Evolutionary conservation across 2,113 vertebrate species (phyloP).

Genomic region (Poeciliopsis turrubarensis): DNA sequence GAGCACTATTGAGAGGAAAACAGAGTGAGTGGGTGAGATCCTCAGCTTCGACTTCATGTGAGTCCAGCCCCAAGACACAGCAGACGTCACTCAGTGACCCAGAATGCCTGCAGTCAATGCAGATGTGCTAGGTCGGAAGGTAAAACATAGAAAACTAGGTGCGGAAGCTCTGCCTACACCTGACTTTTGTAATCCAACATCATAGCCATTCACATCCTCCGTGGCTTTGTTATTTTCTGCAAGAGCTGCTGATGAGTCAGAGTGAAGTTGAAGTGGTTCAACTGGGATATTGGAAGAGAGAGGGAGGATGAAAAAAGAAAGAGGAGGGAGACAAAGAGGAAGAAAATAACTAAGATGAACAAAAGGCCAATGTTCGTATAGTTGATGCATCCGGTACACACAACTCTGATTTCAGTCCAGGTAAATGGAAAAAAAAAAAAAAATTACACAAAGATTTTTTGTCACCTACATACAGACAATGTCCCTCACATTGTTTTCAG

Average conservation of each 20-base stretch:
- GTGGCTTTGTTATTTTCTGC: slow-evolving; percentile 40
- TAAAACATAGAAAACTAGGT: slow-evolving; percentile 26
- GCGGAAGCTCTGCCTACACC: slow-evolving; percentile 45
- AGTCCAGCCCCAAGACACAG: slow-evolving; percentile 29
- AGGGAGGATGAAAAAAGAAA: slow-evolving; percentile 28
- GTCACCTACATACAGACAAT: slow-evolving; percentile 25
- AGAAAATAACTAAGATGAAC: slow-evolving; percentile 27
- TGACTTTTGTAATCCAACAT: slow-evolving; percentile 42
- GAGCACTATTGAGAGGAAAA: slow-evolving; percentile 60
- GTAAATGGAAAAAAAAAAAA: slow-evolving; percentile 7
- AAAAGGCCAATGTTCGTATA: slow-evolving; percentile 13
- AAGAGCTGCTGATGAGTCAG: slow-evolving; percentile 56
- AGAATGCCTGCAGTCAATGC: slow-evolving; percentile 17
- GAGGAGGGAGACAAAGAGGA: slow-evolving; percentile 37
- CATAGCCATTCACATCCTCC: slow-evolving; percentile 49
- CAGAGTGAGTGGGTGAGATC: slow-evolving; percentile 58
- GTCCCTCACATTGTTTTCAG: slow-evolving; percentile 22
- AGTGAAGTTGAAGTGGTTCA: slow-evolving; percentile 51
- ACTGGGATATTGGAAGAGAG: slow-evolving; percentile 24
- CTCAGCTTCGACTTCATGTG: slow-evolving; percentile 40
- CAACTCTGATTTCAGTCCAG: slow-evolving; percentile 1
- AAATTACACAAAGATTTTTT: slow-evolving; percentile 18
- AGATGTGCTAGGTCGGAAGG: slow-evolving; percentile 18
- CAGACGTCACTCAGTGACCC: slow-evolving; percentile 49
- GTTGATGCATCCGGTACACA: slow-evolving; percentile 2